Evolutionary conservation across 1,140 invertebrate species (phyloP), one percentile per base, ranked within the genome.

Genomic region (Leptopilina clavipes): DNA sequence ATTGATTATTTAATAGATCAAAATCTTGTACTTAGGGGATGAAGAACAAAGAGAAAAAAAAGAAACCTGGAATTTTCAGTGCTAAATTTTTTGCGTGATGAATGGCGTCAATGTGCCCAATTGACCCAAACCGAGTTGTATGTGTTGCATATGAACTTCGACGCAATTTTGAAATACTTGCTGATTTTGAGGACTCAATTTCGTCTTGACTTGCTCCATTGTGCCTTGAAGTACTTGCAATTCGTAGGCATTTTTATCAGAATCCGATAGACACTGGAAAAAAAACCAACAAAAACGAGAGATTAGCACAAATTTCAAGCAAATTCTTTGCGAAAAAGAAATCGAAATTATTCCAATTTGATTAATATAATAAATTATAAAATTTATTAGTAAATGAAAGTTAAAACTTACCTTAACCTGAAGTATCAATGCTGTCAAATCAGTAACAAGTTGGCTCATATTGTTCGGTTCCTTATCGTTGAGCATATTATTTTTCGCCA

Each of bases 221-320:
- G 97, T 97, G 40, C 97, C 97, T 92, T 98, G 95, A 12, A 99
- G 91, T 37, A 98, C 96, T 90, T 97, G 96, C 73, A 98, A 91
- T 88, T 98, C 97, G 90, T 98, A 97, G 5, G 95, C 94, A 90
- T 96, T 97, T 86, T 96, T 93, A 87, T 98, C 96, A 56, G 95
- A 96, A 89, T 97, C 96, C 10, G 96, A 95, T 76, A 99, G 92
- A 88, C 94, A 97, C 93, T 95, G 87, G 25, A 89, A 91, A 85
- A 75, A 73, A 77, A n/a, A n/a, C n/a, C n/a, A n/a, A n/a, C n/a
- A 70, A 3, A 52, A 70, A 72, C 74, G 79, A 77, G 14, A 71
- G 43, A 40, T 65, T 54, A 25, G 14, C 43, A 54, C 65, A 70
- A 37, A n/a, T n/a, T 70, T 70, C 25, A 31, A 31, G 1, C 25